A percentile compares a stretch with the other conserved stretches of the same genome.
Conservation (phyloP, 2,888 invertebrate genomes). For the Fragum fragum region DNA sequence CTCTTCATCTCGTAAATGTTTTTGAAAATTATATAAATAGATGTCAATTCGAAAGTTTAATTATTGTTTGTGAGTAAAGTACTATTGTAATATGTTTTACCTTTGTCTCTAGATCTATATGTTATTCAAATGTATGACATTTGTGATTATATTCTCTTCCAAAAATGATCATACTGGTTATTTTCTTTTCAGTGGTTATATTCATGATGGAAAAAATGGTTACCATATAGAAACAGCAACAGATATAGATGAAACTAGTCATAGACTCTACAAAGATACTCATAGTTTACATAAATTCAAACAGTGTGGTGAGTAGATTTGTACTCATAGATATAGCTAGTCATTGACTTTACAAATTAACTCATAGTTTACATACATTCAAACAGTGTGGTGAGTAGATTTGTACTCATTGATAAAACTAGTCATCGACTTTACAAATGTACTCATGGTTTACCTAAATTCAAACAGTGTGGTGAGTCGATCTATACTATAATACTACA, state of each 20-base stretch:
- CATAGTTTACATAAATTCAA: constrained; percentile 58
- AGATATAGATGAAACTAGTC: constrained; percentile 55
- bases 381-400: constrained; percentile 72
- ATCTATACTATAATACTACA: too few species aligned
- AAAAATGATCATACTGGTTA: too few species aligned
- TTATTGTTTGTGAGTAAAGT: too few species aligned
- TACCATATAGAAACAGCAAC: constrained; percentile 81
- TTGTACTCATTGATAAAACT: constrained; percentile 26
- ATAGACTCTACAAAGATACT: constrained; percentile 72
- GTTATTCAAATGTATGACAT: too few species aligned
- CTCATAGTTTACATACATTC: constrained; percentile 58
- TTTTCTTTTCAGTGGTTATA: constrained; percentile 76
- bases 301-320: constrained; percentile 72
- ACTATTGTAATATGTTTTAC: too few species aligned
- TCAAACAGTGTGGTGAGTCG: constrained; percentile 54
- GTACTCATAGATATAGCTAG: constrained; percentile 48
- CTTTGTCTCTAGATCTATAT: too few species aligned
- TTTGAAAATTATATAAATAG: too few species aligned
- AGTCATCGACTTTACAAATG: constrained; percentile 70
- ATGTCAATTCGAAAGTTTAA: too few species aligned
- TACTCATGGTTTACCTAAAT: constrained; percentile 55
- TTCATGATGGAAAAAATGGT: constrained; percentile 69
- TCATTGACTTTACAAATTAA: constrained; percentile 70
- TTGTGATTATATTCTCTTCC: too few species aligned
- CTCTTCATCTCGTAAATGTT: too few species aligned